Evolutionary conservation across 2,113 vertebrate genomes (phyloP).

Genomic region (Deroptyus accipitrinus): DNA sequence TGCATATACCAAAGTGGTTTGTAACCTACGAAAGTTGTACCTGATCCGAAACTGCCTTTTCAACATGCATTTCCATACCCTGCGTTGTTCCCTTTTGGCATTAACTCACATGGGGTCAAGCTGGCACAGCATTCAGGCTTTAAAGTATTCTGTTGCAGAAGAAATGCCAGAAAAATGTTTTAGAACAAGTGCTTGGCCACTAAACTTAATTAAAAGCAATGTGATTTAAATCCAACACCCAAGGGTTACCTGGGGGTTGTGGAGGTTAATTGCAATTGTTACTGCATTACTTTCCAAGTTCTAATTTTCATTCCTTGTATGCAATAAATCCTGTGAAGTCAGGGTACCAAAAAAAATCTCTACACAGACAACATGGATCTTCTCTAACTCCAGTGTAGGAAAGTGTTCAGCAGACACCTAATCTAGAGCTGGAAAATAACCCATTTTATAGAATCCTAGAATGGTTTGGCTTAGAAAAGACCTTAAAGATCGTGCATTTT

Average conservation of each 20-base stretch:
- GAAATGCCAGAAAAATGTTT: background rate
- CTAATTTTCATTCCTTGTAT: background rate
- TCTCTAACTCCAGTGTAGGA: background rate
- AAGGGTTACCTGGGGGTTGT: background rate
- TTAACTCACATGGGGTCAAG: background rate
- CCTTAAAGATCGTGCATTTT: background rate
- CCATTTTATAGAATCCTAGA: background rate
- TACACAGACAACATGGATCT: background rate
- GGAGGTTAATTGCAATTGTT: background rate
- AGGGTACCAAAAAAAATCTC: background rate
- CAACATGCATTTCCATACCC: background rate
- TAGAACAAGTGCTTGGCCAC: background rate
- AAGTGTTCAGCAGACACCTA: background rate
- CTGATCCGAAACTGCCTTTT: background rate
- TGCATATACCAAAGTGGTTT: background rate
- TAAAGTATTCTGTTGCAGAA: background rate
- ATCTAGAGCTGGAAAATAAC: background rate
- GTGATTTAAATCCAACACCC: background rate
- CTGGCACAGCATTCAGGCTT: background rate
- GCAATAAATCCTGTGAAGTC: background rate
- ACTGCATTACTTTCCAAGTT: background rate
- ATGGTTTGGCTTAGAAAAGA: background rate
- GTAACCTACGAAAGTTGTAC: background rate
- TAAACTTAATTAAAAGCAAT: constrained; percentile 13
- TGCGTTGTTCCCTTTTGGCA: fast-evolving